Evolutionary conservation across 2,888 invertebrate genomes (phyloP), one percentile per base, ranked within the genome.

Genomic region (Subacronicta megacephala): DNA sequence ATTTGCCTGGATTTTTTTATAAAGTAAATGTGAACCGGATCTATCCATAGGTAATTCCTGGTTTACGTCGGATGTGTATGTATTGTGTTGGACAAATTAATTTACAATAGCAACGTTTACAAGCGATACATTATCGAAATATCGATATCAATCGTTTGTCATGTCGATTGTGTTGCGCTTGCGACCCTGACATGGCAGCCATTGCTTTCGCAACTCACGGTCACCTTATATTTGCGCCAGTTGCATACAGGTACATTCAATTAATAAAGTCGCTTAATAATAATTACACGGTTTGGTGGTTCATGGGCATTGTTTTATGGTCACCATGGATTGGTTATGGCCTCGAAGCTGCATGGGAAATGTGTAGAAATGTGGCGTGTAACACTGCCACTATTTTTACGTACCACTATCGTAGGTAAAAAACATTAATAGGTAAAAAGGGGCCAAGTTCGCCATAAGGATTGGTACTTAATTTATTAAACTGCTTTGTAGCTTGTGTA

Each of bases 181-280:
- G 69, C 16, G 66, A 73, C 92, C 92, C 87, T 92, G 92, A 92
- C 91, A 90, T 74, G 82, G 72, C 69, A 72, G 58, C 70, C 77
- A 80, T 79, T 82, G 79, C 87, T 90, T 89, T 90, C 88, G 80
- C 77, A 83, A 85, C 78, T 86, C 89, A 89, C 62, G 89, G 89
- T 74, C 90, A 81, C 72, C 78, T 80, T 77, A 72, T 62, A 74
- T 82, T 81, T 84, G 80, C 72, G 72, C 75, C 65, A 76, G 69
- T 73, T 84, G 79, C 76, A 45, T 46, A 49, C 45, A 63, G 57
- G 66, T 79, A 69, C 44, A 62, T 50, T 62, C 65, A 75, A 80
- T 77, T 74, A 78, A 63, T 70, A 62, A 74, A 73, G 69, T 66
- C 50, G 43, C 53, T 65, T 54, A 73, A 72, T 75, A 68, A 49